These are phyloP conservation scores for Cottoperca gobio DNA, from an alignment of 2,797 vertebrate species.

Conservation along the genomic window DNA sequence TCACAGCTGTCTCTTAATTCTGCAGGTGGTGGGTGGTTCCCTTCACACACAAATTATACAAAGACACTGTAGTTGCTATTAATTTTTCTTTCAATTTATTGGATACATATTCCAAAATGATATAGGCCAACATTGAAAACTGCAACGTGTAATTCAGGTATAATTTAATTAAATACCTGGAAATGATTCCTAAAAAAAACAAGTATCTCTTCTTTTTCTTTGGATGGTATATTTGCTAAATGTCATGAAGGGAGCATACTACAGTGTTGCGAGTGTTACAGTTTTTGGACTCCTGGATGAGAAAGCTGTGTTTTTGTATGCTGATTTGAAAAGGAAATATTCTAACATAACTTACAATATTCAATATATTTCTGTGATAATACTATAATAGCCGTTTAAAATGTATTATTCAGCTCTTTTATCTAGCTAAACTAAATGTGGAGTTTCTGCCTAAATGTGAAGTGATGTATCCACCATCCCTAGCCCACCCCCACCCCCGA, in stretches of 20 bases:
- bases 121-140: no score
- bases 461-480: slow-evolving; percentile 54
- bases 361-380: slow-evolving; percentile 13
- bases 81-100: background rate
- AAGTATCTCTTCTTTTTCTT: no score
- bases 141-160: background rate
- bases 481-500: slow-evolving; percentile 43
- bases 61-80: background rate
- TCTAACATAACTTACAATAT: background rate
- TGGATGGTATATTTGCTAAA: background rate
- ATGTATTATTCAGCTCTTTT: slow-evolving; percentile 52
- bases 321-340: background rate
- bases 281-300: background rate
- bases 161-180: background rate
- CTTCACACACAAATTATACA: slow-evolving; percentile 11
- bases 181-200: background rate
- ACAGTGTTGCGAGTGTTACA: background rate
- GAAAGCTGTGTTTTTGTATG: background rate
- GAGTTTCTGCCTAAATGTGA: slow-evolving; percentile 60
- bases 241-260: background rate
- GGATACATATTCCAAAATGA: background rate
- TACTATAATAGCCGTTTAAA: slow-evolving; percentile 9
- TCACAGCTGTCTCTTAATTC: slow-evolving; percentile 44
- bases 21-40: slow-evolving; percentile 28
- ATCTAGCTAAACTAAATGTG: slow-evolving; percentile 41